Conservation (phyloP, 2,797 vertebrate genomes). For the Passerculus sandwichensis region DNA sequence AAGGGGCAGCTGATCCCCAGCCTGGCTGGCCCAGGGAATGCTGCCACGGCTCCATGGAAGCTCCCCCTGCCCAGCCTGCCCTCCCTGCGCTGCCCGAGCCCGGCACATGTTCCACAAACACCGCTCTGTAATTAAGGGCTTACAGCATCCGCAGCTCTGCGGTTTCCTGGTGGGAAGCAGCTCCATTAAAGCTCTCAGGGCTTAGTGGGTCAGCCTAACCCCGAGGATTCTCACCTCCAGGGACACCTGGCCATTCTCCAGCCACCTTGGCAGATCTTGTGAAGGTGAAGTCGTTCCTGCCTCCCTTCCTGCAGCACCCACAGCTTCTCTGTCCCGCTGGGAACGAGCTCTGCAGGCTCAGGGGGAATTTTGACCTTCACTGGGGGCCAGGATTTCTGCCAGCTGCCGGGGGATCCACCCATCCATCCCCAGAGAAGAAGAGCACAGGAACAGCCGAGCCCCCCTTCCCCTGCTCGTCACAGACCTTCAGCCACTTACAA, state of each 20-base stretch:
- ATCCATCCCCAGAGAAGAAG: accelerated
- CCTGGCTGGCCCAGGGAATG: not conserved
- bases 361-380: not conserved
- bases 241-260: accelerated
- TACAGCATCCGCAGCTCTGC: not conserved
- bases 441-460: accelerated
- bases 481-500: constrained; percentile 29
- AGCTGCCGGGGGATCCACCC: not conserved
- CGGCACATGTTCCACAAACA: not conserved
- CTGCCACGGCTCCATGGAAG: not conserved
- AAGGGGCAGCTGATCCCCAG: not conserved
- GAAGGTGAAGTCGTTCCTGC: not conserved
- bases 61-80: not conserved
- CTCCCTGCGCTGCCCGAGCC: not conserved
- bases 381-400: accelerated
- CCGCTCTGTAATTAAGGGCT: not conserved
- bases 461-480: not conserved
- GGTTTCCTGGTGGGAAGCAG: not conserved
- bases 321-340: not conserved
- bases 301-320: not conserved
- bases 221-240: not conserved
- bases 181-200: not conserved
- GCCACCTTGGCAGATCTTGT: not conserved
- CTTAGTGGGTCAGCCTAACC: not conserved
- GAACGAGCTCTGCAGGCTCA: not conserved